Evolutionary conservation across 2,888 invertebrate species (phyloP), one percentile per base, ranked within the genome.

Genomic region (Drosophila neotestacea): DNA sequence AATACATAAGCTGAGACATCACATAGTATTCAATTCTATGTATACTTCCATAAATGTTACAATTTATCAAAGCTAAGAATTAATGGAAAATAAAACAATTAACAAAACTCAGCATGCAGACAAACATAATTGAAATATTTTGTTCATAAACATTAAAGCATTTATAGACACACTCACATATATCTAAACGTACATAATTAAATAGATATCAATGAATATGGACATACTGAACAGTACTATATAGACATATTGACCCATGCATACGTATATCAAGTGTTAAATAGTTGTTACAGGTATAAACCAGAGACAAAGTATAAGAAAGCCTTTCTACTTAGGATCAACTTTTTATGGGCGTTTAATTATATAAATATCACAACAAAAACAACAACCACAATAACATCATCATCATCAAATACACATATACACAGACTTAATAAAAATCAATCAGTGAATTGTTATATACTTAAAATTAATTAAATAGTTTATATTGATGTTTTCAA

Each of bases 401-500:
- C 36, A 76, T n/a, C 51, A 22, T n/a, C 51, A 51, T 39, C 16
- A 39, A 28, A 7, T 9, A 22, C 11, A 56, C 7, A 38, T 54
- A 51, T 39, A 61, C 38, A 55, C n/a, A 47, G 39, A 54, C 60
- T 47, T 32, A 48, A 51, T 30, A 44, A 54, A 60, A 60, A 60
- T 58, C 62, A 66, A 66, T 77, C 73, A 36, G 50, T 62, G 63
- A 77, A 72, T 77, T 77, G 81, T 73, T 77, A 77, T 62, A 48
- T 39, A 16, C 16, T 16, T 16, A 51, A 51, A 76, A 51, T 55
- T 50, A 73, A 69, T 66, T n/a, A 74, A 69, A 79, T 83, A 84
- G 89, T 89, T 89, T 90, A 73, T 84, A 73, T 56, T 61, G 70
- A 68, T 70, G 89, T 88, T 83, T 88, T 86, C 84, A 82, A 61